phyloP scores from a whole-genome alignment of 2,888 invertebrate genomes.

The Leuctra nigra region DNA sequence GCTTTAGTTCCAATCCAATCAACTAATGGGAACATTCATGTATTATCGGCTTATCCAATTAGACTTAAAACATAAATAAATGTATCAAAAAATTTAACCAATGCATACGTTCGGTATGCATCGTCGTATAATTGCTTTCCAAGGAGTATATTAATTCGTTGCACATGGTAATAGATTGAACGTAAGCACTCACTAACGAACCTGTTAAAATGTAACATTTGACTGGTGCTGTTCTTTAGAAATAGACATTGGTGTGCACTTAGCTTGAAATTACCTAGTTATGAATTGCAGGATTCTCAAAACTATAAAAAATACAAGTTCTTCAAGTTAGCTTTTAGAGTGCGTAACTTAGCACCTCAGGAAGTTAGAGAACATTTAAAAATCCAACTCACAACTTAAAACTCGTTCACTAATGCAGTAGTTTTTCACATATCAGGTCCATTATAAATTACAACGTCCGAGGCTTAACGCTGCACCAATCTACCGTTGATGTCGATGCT shows the following conservation, averaged over 20 bases:
- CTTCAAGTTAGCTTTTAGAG: slow-evolving; percentile 19
- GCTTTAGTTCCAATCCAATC: slow-evolving; percentile 12
- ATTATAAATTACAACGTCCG: slow-evolving; percentile 2
- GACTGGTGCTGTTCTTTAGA: slow-evolving; percentile 13
- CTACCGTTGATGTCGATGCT: slow-evolving; percentile 13
- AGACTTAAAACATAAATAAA: slow-evolving; percentile 9
- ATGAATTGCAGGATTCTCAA: not conserved
- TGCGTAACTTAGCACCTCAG: slow-evolving; percentile 24
- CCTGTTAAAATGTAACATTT: not conserved
- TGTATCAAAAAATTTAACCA: not conserved
- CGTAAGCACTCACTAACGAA: not conserved
- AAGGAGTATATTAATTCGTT: not conserved
- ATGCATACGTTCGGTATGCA: not conserved
- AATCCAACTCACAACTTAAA: not conserved
- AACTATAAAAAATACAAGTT: not conserved
- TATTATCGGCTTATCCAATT: slow-evolving; percentile 18
- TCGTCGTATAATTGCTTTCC: not conserved
- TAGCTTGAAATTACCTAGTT: too few species aligned
- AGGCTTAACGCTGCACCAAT: slow-evolving; percentile 14
- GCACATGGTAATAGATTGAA: slow-evolving; percentile 3
- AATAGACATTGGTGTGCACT: slow-evolving; percentile 4
- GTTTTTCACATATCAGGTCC: slow-evolving; percentile 26
- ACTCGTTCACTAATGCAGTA: slow-evolving; percentile 15
- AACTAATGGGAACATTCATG: slow-evolving; percentile 14
- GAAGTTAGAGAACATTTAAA: slow-evolving; percentile 8